phyloP scores from a whole-genome alignment of 1,140 invertebrate species.

The Anagrus nilaparvatae region DNA sequence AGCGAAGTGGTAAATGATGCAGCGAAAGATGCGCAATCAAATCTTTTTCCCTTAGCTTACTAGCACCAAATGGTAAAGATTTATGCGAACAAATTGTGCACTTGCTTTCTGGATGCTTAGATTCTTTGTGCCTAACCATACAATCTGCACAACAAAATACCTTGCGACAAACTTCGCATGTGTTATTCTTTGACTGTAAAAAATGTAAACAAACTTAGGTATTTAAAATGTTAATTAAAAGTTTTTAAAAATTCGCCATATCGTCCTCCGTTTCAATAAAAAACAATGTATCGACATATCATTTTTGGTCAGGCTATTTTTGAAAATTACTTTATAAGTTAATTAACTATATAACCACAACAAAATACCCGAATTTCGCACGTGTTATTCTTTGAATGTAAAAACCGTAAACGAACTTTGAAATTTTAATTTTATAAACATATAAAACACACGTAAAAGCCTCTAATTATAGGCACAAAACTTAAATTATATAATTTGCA shows the following conservation, averaged over 20 bases:
- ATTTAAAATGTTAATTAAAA: too few species aligned
- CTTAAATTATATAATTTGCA: too few species aligned
- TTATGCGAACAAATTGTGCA: slow-evolving; percentile 18
- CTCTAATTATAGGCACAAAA: too few species aligned
- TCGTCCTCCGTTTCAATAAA: too few species aligned
- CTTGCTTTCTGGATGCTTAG: slow-evolving; percentile 23
- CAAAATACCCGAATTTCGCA: slow-evolving; percentile 23
- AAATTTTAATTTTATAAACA: too few species aligned
- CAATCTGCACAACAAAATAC: slow-evolving; percentile 24
- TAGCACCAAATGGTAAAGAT: not conserved
- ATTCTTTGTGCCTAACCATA: slow-evolving; percentile 21
- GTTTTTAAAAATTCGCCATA: too few species aligned
- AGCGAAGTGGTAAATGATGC: slow-evolving; percentile 24
- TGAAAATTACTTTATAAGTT: too few species aligned
- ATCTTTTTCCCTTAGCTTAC: too few species aligned
- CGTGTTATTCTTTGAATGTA: slow-evolving; percentile 11
- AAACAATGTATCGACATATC: too few species aligned
- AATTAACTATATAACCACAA: too few species aligned
- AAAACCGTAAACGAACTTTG: not conserved
- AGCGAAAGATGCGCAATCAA: slow-evolving; percentile 23
- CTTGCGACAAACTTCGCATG: slow-evolving; percentile 22
- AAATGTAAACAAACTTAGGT: not conserved
- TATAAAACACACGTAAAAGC: too few species aligned
- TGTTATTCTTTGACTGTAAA: slow-evolving; percentile 12
- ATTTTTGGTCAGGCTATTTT: too few species aligned